Percentiles rank a stretch among this genome's conserved stretches.
phyloP scores from a whole-genome alignment of 2,888 invertebrate species.

The Hipparchia sbordonii region DNA sequence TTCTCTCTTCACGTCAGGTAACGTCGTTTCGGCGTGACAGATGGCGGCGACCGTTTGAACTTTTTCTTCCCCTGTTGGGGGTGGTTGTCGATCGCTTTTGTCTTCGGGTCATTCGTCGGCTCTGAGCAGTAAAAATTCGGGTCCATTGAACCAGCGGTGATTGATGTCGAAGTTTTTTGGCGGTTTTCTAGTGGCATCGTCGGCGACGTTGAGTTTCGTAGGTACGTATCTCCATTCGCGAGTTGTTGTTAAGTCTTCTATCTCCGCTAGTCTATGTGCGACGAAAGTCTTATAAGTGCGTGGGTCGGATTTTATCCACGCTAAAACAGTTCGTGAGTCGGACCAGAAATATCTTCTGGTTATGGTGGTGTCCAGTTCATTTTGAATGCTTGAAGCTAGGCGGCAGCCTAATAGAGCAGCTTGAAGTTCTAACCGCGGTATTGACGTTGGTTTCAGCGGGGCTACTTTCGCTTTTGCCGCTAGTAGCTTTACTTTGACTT shows the following conservation, averaged over 20 bases:
- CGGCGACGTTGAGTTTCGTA: background rate
- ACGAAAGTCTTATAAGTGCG: background rate
- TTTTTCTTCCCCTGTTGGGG: background rate
- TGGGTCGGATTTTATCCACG: background rate
- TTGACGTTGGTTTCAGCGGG: background rate
- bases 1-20: background rate
- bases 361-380: background rate
- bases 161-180: background rate
- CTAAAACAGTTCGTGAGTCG: background rate
- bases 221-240: background rate
- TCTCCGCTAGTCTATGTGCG: background rate
- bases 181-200: background rate
- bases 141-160: background rate
- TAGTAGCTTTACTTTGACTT: background rate
- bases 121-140: background rate
- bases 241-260: background rate
- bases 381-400: background rate
- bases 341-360: background rate
- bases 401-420: background rate
- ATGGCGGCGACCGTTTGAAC: background rate
- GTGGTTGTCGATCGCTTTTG: background rate
- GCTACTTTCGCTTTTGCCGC: background rate
- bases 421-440: background rate
- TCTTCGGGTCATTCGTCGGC: background rate
- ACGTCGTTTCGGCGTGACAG: background rate